These are phyloP conservation scores for Hirtodrosophila cameraria DNA, from an alignment of 2,888 invertebrate species.

Conservation along the genomic window DNA sequence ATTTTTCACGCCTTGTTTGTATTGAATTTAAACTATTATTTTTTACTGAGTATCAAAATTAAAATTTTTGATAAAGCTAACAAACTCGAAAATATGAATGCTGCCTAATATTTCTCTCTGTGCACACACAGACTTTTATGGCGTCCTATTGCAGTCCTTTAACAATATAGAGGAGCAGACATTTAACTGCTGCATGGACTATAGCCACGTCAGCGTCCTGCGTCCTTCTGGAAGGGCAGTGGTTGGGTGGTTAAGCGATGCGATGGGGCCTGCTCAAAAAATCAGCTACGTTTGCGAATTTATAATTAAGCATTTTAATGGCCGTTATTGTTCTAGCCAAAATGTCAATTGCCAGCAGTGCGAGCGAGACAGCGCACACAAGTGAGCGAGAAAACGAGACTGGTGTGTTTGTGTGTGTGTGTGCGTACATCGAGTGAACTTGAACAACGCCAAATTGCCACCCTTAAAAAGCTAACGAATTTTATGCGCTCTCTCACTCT, in stretches of 20 bases:
- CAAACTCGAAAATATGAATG: no score
- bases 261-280: conserved; percentile 43
- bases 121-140: conserved; percentile 3
- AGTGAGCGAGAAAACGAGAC: neutral
- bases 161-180: neutral
- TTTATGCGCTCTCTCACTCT: conserved; percentile 12
- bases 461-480: conserved; percentile 70
- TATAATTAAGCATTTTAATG: conserved; percentile 83
- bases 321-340: conserved; percentile 77
- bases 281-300: conserved; percentile 80
- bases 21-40: no score
- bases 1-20: no score
- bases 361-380: conserved; percentile 30
- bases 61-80: no score
- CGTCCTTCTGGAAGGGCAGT: neutral
- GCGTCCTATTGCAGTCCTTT: conserved; percentile 9
- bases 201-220: conserved; percentile 43
- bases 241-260: neutral
- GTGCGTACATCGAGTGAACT: conserved; percentile 63
- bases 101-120: no score
- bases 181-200: conserved; percentile 1
- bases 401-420: conserved; percentile 29
- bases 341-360: conserved; percentile 23
- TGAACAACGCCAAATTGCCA: conserved; percentile 74
- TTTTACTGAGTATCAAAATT: no score